Evolutionary conservation across 2,888 invertebrate genomes (phyloP).

Genomic region (Thysanoteuthis rhombus): DNA sequence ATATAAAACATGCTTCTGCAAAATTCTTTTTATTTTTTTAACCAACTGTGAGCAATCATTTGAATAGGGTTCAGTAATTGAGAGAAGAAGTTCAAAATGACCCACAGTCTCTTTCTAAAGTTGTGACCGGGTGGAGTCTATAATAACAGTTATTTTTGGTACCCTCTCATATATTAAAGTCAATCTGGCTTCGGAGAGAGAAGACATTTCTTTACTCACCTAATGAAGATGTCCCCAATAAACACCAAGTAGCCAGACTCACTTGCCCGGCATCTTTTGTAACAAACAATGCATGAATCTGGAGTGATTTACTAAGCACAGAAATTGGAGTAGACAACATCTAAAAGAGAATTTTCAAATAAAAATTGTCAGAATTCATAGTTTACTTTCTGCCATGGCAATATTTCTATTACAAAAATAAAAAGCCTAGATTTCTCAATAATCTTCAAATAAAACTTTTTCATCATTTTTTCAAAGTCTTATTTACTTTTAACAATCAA

Average conservation of each 20-base stretch:
- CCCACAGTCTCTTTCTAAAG: too few species aligned
- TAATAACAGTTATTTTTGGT: too few species aligned
- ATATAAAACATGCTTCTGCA: too few species aligned
- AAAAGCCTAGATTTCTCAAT: not conserved
- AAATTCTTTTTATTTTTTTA: too few species aligned
- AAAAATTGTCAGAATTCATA: conserved; percentile 44
- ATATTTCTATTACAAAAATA: not conserved
- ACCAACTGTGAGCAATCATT: too few species aligned
- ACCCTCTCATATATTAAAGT: too few species aligned
- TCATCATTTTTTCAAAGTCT: too few species aligned
- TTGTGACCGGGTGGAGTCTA: too few species aligned
- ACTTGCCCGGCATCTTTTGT: conserved; percentile 50
- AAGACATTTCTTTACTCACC: conserved; percentile 40
- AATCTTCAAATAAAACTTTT: too few species aligned
- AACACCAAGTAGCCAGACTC: conserved; percentile 47
- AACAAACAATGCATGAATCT: conserved; percentile 46
- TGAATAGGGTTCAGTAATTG: too few species aligned
- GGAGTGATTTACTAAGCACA: conserved; percentile 49
- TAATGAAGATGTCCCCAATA: conserved; percentile 48
- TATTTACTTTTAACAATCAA: too few species aligned
- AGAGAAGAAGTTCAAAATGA: too few species aligned
- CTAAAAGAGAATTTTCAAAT: conserved; percentile 37
- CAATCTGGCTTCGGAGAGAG: not conserved
- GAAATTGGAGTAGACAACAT: conserved; percentile 47
- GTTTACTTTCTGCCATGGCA: not conserved